Percentiles rank a stretch among this genome's conserved stretches.
These are phyloP conservation scores for Bradypus variegatus DNA, from an alignment of 2,797 vertebrate species.

Conservation along the genomic window DNA sequence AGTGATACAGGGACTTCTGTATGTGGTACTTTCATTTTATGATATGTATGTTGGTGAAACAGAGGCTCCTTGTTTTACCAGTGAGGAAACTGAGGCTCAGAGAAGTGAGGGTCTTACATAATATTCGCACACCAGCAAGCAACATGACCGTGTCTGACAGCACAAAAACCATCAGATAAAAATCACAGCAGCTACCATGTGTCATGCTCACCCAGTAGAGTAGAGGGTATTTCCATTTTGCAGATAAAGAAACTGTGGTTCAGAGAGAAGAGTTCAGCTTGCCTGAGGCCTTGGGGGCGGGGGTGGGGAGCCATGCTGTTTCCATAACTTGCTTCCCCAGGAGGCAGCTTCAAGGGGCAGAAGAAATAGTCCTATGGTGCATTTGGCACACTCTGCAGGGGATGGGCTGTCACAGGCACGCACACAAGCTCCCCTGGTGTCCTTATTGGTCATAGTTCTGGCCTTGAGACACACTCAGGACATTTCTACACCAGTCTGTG, in stretches of 20 bases:
- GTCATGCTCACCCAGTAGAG: not conserved
- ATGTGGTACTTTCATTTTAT: not conserved
- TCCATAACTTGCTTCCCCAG: not conserved
- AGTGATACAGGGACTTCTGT: not conserved
- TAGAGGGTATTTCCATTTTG: not conserved
- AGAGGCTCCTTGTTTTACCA: not conserved
- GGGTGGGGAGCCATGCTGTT: no score
- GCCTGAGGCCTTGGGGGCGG: not conserved
- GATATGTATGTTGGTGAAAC: rapidly evolving
- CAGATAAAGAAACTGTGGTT: not conserved
- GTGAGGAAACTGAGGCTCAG: not conserved
- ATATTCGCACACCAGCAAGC: not conserved
- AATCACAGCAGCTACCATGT: rapidly evolving
- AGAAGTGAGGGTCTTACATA: not conserved
- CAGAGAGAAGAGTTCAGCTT: not conserved
- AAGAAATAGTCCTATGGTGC: not conserved
- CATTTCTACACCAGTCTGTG: not conserved
- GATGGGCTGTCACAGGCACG: not conserved
- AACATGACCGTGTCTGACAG: not conserved
- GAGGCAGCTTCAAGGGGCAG: not conserved
- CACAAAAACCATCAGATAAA: not conserved
- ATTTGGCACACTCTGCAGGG: not conserved
- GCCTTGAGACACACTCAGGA: not conserved
- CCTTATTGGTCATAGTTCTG: not conserved
- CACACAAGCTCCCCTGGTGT: not conserved